Conservation (phyloP, 2,888 invertebrate species). For the Polyommatus iphigenia region DNA sequence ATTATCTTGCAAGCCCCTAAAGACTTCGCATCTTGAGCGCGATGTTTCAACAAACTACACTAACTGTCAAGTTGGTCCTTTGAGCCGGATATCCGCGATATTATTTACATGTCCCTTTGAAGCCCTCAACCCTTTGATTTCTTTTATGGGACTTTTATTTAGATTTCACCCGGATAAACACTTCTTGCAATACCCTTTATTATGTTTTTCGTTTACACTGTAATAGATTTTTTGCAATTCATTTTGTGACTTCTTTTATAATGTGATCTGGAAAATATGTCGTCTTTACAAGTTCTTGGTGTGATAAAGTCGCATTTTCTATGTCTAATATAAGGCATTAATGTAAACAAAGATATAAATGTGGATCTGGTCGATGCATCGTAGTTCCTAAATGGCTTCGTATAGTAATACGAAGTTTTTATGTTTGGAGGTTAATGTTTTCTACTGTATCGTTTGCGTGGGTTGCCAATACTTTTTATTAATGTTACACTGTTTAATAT, state of each 20-base stretch:
- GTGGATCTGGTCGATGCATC: too few species aligned
- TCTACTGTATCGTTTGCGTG: too few species aligned
- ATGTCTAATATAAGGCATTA: too few species aligned
- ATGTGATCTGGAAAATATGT: too few species aligned
- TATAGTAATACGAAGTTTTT: too few species aligned
- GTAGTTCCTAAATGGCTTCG: too few species aligned
- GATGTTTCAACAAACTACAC: conserved; percentile 1
- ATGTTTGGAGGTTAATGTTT: too few species aligned
- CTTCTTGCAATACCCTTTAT: neutral
- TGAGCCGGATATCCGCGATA: conserved; percentile 25
- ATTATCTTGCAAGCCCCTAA: neutral
- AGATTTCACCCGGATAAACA: conserved; percentile 10
- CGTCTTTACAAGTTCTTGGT: too few species aligned
- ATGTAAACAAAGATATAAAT: too few species aligned
- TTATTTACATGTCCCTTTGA: conserved; percentile 25
- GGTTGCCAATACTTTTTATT: too few species aligned
- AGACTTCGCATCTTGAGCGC: neutral
- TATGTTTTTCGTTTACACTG: neutral
- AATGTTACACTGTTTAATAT: neutral
- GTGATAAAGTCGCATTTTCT: too few species aligned
- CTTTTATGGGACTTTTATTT: conserved; percentile 20
- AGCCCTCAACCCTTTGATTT: conserved; percentile 20
- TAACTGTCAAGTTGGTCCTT: conserved; percentile 27
- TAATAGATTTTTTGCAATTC: neutral
- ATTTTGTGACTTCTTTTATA: neutral